Evolutionary conservation across 2,797 vertebrate species (phyloP).

Genomic region (Clarias platycephalus): DNA sequence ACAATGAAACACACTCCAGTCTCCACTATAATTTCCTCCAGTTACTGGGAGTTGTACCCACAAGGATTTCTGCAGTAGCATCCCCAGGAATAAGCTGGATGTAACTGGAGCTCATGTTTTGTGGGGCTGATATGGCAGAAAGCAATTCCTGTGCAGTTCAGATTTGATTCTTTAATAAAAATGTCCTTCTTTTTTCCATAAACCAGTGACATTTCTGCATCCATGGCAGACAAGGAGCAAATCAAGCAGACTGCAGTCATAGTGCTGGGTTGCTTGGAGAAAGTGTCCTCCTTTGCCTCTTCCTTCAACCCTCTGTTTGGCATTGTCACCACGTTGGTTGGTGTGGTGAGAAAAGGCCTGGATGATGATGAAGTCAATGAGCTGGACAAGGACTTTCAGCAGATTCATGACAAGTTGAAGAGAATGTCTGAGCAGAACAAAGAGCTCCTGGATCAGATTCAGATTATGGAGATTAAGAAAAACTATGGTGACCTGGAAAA

Average conservation of each 20-base stretch:
- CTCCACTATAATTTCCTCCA: neutral
- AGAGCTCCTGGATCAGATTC: constrained; percentile 70
- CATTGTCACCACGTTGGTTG: constrained; percentile 73
- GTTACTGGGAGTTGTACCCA: neutral
- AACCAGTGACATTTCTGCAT: constrained; percentile 24
- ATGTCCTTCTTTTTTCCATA: neutral
- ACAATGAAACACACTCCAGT: neutral
- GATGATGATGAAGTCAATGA: constrained; percentile 59
- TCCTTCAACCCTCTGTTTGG: constrained; percentile 78
- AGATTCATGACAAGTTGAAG: constrained; percentile 67
- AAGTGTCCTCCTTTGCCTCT: constrained; percentile 73
- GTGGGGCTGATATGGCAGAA: neutral
- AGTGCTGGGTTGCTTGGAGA: constrained; percentile 71
- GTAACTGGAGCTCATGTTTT: neutral
- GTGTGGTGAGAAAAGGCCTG: constrained; percentile 72
- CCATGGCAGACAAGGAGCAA: constrained; percentile 69
- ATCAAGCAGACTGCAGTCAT: constrained; percentile 67
- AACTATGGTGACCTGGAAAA: constrained; percentile 75
- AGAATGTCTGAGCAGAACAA: constrained; percentile 74
- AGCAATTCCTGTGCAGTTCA: neutral
- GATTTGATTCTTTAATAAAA: neutral
- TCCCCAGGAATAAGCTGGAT: neutral
- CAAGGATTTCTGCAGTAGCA: neutral
- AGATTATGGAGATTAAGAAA: constrained; percentile 72
- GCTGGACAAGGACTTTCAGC: constrained; percentile 69